Evolutionary conservation across 2,113 vertebrate genomes (phyloP).

Genomic region (Jacana jacana): DNA sequence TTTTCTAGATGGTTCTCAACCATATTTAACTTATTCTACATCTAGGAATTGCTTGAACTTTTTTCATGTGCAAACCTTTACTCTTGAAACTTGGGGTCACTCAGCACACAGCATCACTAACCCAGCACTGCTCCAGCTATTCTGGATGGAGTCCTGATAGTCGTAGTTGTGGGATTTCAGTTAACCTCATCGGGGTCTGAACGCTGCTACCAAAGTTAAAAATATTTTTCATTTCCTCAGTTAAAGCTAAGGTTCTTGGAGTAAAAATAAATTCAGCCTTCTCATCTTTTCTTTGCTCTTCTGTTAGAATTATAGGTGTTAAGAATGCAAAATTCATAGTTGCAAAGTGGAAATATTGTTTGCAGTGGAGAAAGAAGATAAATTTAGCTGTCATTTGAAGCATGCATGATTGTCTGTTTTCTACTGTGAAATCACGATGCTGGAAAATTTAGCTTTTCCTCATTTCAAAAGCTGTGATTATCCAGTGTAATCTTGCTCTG

Average conservation of each 20-base stretch:
- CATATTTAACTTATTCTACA: background rate
- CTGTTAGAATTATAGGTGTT: constrained; percentile 61
- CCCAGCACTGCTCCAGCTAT: background rate
- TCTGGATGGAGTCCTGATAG: background rate
- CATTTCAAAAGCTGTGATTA: constrained; percentile 57
- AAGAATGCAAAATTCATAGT: constrained; percentile 54
- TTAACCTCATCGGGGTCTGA: background rate
- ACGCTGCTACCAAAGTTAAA: constrained; percentile 13
- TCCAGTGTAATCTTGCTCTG: constrained; percentile 32
- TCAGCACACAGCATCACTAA: background rate
- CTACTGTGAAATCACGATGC: constrained; percentile 51
- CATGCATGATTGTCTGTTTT: constrained; percentile 58
- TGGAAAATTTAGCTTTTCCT: constrained; percentile 61
- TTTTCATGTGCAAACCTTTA: background rate
- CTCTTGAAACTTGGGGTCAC: background rate
- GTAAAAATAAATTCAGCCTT: constrained; percentile 49
- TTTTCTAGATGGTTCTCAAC: background rate
- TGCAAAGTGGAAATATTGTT: constrained; percentile 60
- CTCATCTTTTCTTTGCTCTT: constrained; percentile 41
- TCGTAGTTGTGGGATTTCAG: background rate
- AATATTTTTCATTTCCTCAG: constrained; percentile 34
- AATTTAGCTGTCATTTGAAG: constrained; percentile 61
- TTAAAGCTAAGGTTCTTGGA: constrained; percentile 16
- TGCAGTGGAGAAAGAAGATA: constrained; percentile 44
- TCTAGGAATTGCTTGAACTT: background rate